Conservation (phyloP, 2,797 vertebrate species). For the Acanthopagrus latus region DNA sequence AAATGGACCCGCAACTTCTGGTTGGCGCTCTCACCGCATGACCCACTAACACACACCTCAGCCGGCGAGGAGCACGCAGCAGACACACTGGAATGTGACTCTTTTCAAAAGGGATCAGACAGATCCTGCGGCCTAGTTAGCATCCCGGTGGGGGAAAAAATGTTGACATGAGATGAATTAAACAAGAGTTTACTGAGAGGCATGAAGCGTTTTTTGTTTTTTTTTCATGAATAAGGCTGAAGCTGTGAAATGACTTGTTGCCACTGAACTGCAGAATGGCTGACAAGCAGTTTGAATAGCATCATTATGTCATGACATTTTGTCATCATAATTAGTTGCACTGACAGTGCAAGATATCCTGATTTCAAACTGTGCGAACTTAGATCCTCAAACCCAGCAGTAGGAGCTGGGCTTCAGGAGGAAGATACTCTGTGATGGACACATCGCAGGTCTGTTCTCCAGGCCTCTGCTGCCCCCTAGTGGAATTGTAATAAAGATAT, state of each 20-base stretch:
- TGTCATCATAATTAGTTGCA: background rate
- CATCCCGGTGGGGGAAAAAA: background rate
- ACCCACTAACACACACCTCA: conserved; percentile 51
- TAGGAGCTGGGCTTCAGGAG: conserved; percentile 1
- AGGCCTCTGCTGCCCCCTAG: conserved; percentile 72
- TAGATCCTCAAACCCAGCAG: background rate
- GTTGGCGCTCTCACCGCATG: conserved; percentile 28
- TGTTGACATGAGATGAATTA: background rate
- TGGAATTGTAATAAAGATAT: conserved; percentile 22
- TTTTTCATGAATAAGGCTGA: background rate
- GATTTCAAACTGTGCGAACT: background rate
- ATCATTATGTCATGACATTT: background rate
- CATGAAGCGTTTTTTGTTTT: conserved; percentile 7
- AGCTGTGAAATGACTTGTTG: background rate
- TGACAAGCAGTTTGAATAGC: background rate
- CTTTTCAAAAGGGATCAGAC: conserved; percentile 31
- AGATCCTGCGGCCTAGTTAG: conserved; percentile 15
- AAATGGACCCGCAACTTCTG: conserved; percentile 63
- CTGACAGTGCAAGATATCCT: background rate
- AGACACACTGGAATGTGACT: conserved; percentile 41
- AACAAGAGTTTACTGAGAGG: background rate
- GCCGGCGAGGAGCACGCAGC: conserved; percentile 31
- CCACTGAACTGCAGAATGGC: background rate
- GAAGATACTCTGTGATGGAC: background rate
- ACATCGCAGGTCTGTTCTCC: background rate